These are phyloP conservation scores for Hyposoter dolosus DNA, from an alignment of 2,888 invertebrate genomes.

Conservation along the genomic window DNA sequence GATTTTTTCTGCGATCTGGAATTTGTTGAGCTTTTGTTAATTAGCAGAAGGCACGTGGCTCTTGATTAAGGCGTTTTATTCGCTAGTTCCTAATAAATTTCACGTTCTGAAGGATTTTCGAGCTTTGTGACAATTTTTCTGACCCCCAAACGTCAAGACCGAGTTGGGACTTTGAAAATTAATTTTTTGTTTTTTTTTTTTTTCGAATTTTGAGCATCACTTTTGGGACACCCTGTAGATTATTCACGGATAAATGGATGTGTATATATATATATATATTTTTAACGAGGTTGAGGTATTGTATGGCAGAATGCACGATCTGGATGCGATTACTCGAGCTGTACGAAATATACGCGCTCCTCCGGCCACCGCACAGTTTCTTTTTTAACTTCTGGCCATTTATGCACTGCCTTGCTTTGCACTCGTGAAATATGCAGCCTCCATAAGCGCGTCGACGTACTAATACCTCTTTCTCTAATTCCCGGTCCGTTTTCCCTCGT, in stretches of 20 bases:
- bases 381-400: slow-evolving; percentile 24
- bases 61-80: too few relatives aligned
- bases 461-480: slow-evolving; percentile 47
- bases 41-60: too few relatives aligned
- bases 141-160: too few relatives aligned
- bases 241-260: not conserved
- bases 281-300: slow-evolving; percentile 1
- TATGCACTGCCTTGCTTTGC: slow-evolving; percentile 17
- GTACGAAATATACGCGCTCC: slow-evolving; percentile 42
- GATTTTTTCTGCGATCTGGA: not conserved
- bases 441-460: not conserved
- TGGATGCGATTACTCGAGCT: slow-evolving; percentile 51
- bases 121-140: too few relatives aligned
- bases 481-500: slow-evolving; percentile 35
- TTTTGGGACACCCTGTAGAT: not conserved
- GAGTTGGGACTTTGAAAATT: too few relatives aligned
- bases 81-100: too few relatives aligned
- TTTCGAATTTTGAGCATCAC: not conserved
- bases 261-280: not conserved
- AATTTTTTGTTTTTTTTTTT: not conserved
- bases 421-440: slow-evolving; percentile 32
- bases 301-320: slow-evolving; percentile 57
- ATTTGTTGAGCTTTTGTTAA: too few relatives aligned
- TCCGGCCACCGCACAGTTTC: not conserved
- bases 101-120: too few relatives aligned